phyloP scores from a whole-genome alignment of 2,113 vertebrate species.

The Psilopsiagon aurifrons region DNA sequence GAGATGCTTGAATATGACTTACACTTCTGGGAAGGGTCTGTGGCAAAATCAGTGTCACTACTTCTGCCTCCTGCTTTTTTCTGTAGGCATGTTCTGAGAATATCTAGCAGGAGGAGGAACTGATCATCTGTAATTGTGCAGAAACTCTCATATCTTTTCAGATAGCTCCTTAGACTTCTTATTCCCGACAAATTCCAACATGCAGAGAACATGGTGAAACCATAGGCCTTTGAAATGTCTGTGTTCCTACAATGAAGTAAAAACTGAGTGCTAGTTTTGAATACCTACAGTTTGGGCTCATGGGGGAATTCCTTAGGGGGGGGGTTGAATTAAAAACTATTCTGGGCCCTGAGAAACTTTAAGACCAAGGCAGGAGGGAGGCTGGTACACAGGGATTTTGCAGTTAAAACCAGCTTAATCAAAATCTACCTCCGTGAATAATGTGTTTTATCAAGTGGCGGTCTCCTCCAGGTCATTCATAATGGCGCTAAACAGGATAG shows the following conservation, averaged over 20 bases:
- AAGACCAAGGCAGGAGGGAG: not conserved
- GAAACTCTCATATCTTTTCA: not conserved
- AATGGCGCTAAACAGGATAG: not conserved
- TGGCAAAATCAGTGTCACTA: not conserved
- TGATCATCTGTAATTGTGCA: not conserved
- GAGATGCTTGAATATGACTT: not conserved
- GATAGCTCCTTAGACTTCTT: not conserved
- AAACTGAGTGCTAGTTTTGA: rapidly evolving
- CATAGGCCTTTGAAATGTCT: not conserved
- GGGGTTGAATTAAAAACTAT: not conserved
- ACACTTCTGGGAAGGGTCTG: not conserved
- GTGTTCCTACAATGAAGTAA: not conserved
- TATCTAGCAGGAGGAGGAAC: not conserved
- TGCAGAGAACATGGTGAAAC: not conserved
- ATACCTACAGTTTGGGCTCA: not conserved
- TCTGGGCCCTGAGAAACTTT: not conserved
- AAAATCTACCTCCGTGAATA: not conserved
- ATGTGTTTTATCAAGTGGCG: not conserved
- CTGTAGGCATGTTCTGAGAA: not conserved
- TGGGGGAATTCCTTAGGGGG: not conserved
- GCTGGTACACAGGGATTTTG: not conserved
- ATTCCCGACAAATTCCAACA: not conserved
- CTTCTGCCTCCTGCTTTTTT: not conserved
- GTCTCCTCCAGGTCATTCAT: not conserved
- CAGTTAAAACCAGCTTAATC: not conserved